Base-by-base conservation (phyloP, 2,113 vertebrate species). In the Chrysochloris asiatica region DNA sequence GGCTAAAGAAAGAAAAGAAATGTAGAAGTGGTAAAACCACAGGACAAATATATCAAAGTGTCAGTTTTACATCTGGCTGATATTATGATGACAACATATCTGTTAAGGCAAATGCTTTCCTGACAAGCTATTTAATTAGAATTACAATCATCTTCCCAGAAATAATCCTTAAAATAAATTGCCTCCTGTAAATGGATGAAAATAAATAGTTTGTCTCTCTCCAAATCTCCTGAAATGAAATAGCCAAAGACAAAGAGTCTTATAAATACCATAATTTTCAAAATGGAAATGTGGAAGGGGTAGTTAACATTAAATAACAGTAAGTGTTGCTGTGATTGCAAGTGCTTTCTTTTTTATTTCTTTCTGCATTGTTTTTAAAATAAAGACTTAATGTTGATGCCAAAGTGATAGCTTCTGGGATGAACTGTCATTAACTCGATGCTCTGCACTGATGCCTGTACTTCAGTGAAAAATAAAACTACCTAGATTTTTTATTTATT, bases 91-190 rank as follows among this genome's bases (percentile, higher is more conserved):
- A 63, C 86, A 92, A 26, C 73, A 86, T 59, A 93, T 88, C 77
- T 92, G 94, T 81, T 59, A 63, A 90, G 76, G 88, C 83, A 94
- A 93, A 94, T 75, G 76, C 36, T 94, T 94, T 77, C 86, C 72
- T 95, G 94, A 96, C 95, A 95, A 90, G 95, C 93, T 88, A 72
- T 93, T 95, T 96, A 94, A 96, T 95, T 94, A 95, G 90, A 95
- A 45, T 93, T 93, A 90, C 81, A 86, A 92, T 94, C 79, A 93
- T 96, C 86, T 96, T 95, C 86, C 92, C 88, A 93, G 92, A 95
- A 96, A 90, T 90, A 85, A 93, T 86, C 77, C 83, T 93, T 89
- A 83, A 94, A 94, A 87, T 93, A 92, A 93, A 95, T 96, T 41
- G 72, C 81, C 90, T 95, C 90, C 90, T 92, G 83, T 77, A 96